A percentile compares a stretch with the other conserved stretches of the same genome.
phyloP scores from a whole-genome alignment of 1,140 invertebrate genomes.

The Anastrepha ludens region DNA sequence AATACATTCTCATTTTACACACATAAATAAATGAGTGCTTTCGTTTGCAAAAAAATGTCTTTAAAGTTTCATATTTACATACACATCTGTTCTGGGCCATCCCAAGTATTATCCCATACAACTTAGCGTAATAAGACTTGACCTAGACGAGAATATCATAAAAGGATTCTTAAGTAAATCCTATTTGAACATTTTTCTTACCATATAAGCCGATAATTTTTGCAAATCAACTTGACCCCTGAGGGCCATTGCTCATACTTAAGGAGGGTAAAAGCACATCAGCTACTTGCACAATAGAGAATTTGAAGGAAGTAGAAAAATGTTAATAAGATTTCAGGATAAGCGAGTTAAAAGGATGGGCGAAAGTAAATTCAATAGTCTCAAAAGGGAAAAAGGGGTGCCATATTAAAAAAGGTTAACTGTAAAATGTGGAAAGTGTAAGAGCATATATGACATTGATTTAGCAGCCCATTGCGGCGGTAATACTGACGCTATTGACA shows the following conservation, averaged over 20 bases:
- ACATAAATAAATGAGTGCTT: too few relatives aligned
- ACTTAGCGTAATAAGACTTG: background rate
- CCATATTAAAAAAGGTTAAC: background rate
- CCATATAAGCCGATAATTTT: background rate
- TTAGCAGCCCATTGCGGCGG: background rate
- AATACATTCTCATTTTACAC: too few relatives aligned
- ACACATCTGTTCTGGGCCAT: too few relatives aligned
- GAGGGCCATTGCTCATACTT: background rate
- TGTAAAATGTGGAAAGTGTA: background rate
- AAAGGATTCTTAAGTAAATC: background rate
- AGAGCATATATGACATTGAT: conserved; percentile 14
- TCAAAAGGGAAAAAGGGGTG: background rate
- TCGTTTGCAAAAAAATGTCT: too few relatives aligned
- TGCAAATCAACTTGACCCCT: conserved; percentile 5
- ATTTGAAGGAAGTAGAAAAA: background rate
- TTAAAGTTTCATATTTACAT: too few relatives aligned
- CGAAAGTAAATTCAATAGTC: background rate
- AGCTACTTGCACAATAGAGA: background rate
- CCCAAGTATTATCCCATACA: too few relatives aligned
- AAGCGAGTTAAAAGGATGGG: background rate
- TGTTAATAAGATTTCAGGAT: conserved; percentile 12
- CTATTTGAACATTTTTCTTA: background rate
- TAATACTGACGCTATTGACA: background rate
- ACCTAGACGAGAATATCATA: background rate
- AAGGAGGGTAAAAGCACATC: background rate